Evolutionary conservation across 2,797 vertebrate genomes (phyloP).

Genomic region (Microchirus variegatus): DNA sequence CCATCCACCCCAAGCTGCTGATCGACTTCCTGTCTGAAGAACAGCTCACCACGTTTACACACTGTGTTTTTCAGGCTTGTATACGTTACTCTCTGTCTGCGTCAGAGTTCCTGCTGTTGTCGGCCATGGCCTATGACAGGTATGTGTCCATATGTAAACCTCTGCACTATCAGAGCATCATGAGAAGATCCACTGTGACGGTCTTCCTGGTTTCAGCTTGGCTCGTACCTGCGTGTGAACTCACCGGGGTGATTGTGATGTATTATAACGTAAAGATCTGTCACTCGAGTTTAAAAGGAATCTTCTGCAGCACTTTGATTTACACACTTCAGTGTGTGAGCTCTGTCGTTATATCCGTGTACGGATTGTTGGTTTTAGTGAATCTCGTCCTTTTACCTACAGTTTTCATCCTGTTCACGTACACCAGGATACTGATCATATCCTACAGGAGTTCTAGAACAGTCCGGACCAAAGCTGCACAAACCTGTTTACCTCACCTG

Average conservation of each 20-base stretch:
- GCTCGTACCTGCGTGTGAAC: constrained; percentile 24
- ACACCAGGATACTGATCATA: constrained; percentile 31
- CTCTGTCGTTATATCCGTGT: not conserved
- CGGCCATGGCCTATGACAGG: constrained; percentile 57
- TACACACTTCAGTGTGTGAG: not conserved
- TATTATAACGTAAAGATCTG: not conserved
- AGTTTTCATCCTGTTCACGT: constrained; percentile 36
- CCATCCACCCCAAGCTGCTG: constrained; percentile 49
- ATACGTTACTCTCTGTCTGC: constrained; percentile 23
- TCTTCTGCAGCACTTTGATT: constrained; percentile 13
- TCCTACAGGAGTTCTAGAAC: constrained; percentile 4
- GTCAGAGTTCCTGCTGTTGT: constrained; percentile 41
- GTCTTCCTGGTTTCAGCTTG: constrained; percentile 14
- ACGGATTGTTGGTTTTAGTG: accelerated
- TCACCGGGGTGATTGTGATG: not conserved
- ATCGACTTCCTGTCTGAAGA: constrained; percentile 43
- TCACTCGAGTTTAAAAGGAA: not conserved
- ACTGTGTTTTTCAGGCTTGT: too few species aligned
- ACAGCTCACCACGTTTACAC: too few species aligned
- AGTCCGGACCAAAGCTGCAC: constrained; percentile 6
- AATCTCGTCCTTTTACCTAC: not conserved
- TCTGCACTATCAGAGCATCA: constrained; percentile 42
- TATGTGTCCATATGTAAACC: constrained; percentile 61
- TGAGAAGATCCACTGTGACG: constrained; percentile 24
- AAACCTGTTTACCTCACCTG: constrained; percentile 36